A percentile compares a stretch with the other conserved stretches of the same genome.
Evolutionary conservation across 2,113 vertebrate genomes (phyloP).

Genomic region (Hyperoodon ampullatus): DNA sequence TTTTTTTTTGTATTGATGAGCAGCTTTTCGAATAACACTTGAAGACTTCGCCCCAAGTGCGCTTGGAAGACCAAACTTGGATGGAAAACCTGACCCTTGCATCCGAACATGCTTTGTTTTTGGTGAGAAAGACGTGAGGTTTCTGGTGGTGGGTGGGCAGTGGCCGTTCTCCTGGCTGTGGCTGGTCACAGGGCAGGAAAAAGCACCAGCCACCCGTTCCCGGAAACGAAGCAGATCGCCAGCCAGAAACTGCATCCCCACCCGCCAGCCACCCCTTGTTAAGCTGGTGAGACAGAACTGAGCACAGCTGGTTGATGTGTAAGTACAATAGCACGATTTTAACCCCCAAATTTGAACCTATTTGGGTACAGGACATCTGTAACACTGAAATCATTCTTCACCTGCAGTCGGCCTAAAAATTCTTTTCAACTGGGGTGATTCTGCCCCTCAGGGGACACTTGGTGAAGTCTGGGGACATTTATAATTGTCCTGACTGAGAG

Average conservation of each 20-base stretch:
- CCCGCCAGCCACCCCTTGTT: background rate
- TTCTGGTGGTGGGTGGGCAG: background rate
- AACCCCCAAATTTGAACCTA: background rate
- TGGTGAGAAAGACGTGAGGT: background rate
- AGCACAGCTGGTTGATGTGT: background rate
- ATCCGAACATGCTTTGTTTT: rapidly evolving
- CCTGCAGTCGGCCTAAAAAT: background rate
- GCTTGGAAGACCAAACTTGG: background rate
- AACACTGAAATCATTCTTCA: background rate
- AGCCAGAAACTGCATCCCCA: background rate
- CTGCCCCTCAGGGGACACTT: background rate
- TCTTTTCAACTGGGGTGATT: background rate
- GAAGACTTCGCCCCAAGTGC: background rate
- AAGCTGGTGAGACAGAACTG: background rate
- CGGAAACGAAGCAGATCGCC: background rate
- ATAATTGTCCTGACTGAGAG: background rate
- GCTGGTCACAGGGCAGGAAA: background rate
- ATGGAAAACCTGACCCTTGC: background rate
- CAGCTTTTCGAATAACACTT: background rate
- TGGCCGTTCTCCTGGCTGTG: background rate
- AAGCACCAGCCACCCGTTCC: background rate
- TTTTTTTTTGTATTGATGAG: rapidly evolving
- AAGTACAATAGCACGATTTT: background rate
- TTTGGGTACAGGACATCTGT: background rate
- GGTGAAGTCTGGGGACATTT: background rate